These are phyloP conservation scores for Caenorhabditis sp. DNA, from an alignment of 2,888 invertebrate genomes.

Conservation along the genomic window DNA sequence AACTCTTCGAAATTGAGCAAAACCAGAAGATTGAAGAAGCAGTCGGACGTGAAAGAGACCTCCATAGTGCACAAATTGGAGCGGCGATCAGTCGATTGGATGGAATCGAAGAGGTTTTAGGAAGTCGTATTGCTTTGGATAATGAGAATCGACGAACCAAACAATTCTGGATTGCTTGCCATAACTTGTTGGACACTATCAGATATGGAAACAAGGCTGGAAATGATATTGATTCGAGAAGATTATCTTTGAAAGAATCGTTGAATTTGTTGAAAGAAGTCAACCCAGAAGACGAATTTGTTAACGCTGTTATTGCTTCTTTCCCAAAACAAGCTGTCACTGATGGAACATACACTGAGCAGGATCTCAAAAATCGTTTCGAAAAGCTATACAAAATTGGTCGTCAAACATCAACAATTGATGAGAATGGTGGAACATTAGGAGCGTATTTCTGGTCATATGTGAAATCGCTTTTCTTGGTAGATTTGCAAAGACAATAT, in stretches of 20 bases:
- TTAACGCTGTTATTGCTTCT: slow-evolving; percentile 79
- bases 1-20: slow-evolving; percentile 75
- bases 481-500: slow-evolving; percentile 76
- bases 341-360: slow-evolving; percentile 88
- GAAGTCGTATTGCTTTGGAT: slow-evolving; percentile 72
- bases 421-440: slow-evolving; percentile 81
- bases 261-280: slow-evolving; percentile 61
- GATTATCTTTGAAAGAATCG: slow-evolving; percentile 63
- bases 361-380: slow-evolving; percentile 85
- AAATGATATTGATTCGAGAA: slow-evolving; percentile 59
- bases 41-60: slow-evolving; percentile 77
- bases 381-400: slow-evolving; percentile 76
- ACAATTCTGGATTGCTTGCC: slow-evolving; percentile 91
- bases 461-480: slow-evolving; percentile 83
- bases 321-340: slow-evolving; percentile 82
- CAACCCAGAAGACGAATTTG: slow-evolving; percentile 81
- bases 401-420: slow-evolving; percentile 84
- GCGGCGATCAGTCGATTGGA: slow-evolving; percentile 80
- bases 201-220: slow-evolving; percentile 73
- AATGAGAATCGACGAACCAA: slow-evolving; percentile 77
- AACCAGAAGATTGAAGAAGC: slow-evolving; percentile 75
- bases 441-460: slow-evolving; percentile 74
- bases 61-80: slow-evolving; percentile 80
- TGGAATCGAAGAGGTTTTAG: slow-evolving; percentile 82
- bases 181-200: slow-evolving; percentile 83